phyloP scores from a whole-genome alignment of 2,797 vertebrate species.

The Okamejei kenojei region DNA sequence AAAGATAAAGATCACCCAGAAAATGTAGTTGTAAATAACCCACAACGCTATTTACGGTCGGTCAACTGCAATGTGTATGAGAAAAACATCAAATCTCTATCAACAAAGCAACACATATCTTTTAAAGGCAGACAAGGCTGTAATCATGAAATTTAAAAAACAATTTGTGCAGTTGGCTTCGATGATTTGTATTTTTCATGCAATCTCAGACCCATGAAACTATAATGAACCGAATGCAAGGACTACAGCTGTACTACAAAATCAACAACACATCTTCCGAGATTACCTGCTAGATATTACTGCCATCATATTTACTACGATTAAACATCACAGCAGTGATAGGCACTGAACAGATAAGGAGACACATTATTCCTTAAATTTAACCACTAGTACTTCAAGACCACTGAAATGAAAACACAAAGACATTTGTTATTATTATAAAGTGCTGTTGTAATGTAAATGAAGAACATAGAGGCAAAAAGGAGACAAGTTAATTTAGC shows the following conservation, averaged over 20 bases:
- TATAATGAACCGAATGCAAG: not conserved
- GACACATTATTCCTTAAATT: not conserved
- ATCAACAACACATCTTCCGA: not conserved
- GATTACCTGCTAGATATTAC: not conserved
- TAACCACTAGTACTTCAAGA: not conserved
- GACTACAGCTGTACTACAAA: not conserved
- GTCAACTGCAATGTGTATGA: not conserved
- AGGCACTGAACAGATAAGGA: not conserved
- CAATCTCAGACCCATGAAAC: not conserved
- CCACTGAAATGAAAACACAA: not conserved
- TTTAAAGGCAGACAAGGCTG: not conserved
- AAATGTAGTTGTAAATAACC: slow-evolving; percentile 11
- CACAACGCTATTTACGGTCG: slow-evolving; percentile 1
- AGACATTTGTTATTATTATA: not conserved
- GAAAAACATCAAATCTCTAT: not conserved
- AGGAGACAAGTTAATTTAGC: not conserved
- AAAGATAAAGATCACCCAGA: slow-evolving; percentile 39
- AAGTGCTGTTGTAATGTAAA: not conserved
- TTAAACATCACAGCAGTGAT: not conserved
- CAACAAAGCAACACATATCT: not conserved
- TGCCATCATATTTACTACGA: not conserved
- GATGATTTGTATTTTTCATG: not conserved
- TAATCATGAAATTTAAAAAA: not conserved
- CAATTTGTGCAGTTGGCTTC: not conserved
- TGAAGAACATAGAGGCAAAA: not conserved